phyloP scores from a whole-genome alignment of 2,113 vertebrate genomes.

The Caranx ignobilis region DNA sequence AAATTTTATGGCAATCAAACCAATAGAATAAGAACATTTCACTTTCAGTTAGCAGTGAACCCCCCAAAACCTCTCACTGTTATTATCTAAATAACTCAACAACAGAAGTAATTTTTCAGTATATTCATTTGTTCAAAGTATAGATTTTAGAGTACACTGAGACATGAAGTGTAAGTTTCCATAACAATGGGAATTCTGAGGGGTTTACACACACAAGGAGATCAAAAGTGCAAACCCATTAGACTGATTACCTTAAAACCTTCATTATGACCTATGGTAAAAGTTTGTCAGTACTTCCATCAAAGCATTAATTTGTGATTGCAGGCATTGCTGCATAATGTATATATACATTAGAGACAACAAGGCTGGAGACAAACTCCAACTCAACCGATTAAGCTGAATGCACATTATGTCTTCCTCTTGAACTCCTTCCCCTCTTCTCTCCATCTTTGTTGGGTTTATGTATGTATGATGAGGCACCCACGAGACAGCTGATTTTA shows the following conservation, averaged over 20 bases:
- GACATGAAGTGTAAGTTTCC: too few species aligned
- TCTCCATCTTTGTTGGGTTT: constrained; percentile 44
- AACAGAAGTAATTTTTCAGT: too few species aligned
- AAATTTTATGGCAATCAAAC: too few species aligned
- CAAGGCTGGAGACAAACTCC: too few species aligned
- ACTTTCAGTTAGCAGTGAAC: too few species aligned
- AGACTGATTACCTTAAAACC: neutral
- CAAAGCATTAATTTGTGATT: neutral
- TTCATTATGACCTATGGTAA: neutral
- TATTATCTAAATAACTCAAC: too few species aligned
- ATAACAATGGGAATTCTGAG: too few species aligned
- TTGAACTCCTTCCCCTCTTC: constrained; percentile 30
- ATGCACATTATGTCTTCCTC: constrained; percentile 21
- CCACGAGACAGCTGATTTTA: constrained; percentile 40
- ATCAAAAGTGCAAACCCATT: neutral
- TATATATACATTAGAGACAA: too few species aligned
- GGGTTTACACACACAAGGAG: neutral
- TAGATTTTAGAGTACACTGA: too few species aligned
- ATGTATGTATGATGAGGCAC: constrained; percentile 55
- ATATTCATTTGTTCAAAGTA: too few species aligned
- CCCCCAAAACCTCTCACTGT: too few species aligned
- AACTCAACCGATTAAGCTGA: constrained; percentile 30
- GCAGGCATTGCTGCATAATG: neutral
- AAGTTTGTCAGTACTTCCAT: neutral
- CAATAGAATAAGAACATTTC: too few species aligned